phyloP scores from a whole-genome alignment of 2,797 vertebrate species.

The Schizopygopsis malacanthus region DNA sequence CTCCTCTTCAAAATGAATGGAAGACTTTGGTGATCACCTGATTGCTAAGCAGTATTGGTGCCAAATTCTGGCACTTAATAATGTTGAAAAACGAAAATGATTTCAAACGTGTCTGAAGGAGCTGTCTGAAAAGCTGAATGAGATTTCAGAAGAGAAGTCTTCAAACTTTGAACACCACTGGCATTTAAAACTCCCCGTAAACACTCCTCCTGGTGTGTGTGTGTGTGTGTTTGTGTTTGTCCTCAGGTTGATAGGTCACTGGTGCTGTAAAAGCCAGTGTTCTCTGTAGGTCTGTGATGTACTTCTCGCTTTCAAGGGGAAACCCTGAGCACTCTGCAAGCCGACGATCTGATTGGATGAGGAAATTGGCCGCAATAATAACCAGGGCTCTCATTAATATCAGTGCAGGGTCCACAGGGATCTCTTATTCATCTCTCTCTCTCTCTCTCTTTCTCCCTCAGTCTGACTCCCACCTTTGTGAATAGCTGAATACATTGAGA shows the following conservation, averaged over 20 bases:
- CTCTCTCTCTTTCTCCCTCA: constrained; percentile 17
- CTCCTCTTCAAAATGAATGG: not conserved
- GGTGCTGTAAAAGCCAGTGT: constrained; percentile 33
- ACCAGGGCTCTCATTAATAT: constrained; percentile 52
- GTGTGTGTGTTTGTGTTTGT: constrained; percentile 19
- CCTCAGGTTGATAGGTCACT: constrained; percentile 29
- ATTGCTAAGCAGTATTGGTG: not conserved
- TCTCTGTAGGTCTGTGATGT: constrained; percentile 48
- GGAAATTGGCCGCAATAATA: constrained; percentile 59
- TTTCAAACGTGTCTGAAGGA: not conserved
- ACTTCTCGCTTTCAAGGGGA: constrained; percentile 48
- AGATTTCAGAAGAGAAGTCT: not conserved
- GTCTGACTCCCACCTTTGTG: constrained; percentile 4
- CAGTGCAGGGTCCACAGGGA: constrained; percentile 42
- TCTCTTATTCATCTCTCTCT: constrained; percentile 40
- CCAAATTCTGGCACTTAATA: not conserved
- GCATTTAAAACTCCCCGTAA: not conserved
- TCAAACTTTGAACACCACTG: not conserved
- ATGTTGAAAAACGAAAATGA: not conserved
- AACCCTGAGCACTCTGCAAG: constrained; percentile 44
- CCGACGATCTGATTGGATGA: constrained; percentile 53
- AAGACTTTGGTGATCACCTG: not conserved
- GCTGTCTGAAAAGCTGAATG: not conserved
- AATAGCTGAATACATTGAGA: constrained; percentile 26
- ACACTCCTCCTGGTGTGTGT: not conserved